These are phyloP conservation scores for Omphaloscelis lunosa DNA, from an alignment of 2,888 invertebrate genomes.

Conservation along the genomic window DNA sequence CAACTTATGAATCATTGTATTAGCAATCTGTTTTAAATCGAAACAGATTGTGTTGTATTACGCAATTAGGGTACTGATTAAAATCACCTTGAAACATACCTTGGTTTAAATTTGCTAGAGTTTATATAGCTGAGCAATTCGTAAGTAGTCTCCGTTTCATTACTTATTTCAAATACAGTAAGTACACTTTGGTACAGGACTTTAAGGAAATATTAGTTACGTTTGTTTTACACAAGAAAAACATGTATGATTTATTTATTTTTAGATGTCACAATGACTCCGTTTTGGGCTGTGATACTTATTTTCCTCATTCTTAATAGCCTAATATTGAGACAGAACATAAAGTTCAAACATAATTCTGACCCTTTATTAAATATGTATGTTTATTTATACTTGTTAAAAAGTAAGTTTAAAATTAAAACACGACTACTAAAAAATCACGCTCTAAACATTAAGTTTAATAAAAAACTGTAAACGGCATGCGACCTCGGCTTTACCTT, in stretches of 20 bases:
- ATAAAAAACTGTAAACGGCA: too few relatives aligned
- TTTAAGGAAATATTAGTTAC: background rate
- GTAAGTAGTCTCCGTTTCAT: background rate
- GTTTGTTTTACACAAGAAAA: background rate
- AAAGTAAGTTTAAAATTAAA: too few relatives aligned
- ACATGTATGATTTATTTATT: background rate
- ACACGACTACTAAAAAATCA: too few relatives aligned
- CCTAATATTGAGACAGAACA: background rate
- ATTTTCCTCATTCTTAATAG: conserved; percentile 4
- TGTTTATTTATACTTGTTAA: background rate
- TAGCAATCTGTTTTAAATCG: too few relatives aligned
- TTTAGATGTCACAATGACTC: background rate
- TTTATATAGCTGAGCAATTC: background rate
- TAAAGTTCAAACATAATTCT: background rate
- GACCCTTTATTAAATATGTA: background rate
- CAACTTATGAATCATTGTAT: too few relatives aligned
- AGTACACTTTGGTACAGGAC: background rate
- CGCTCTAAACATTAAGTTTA: too few relatives aligned
- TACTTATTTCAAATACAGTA: background rate
- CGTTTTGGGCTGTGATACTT: background rate
- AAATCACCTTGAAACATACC: background rate
- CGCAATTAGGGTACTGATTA: too few relatives aligned
- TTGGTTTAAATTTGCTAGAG: background rate
- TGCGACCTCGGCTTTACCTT: too few relatives aligned
- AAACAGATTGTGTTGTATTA: too few relatives aligned